These are phyloP conservation scores for Vireo altiloquus DNA, from an alignment of 2,113 vertebrate species.

Conservation along the genomic window DNA sequence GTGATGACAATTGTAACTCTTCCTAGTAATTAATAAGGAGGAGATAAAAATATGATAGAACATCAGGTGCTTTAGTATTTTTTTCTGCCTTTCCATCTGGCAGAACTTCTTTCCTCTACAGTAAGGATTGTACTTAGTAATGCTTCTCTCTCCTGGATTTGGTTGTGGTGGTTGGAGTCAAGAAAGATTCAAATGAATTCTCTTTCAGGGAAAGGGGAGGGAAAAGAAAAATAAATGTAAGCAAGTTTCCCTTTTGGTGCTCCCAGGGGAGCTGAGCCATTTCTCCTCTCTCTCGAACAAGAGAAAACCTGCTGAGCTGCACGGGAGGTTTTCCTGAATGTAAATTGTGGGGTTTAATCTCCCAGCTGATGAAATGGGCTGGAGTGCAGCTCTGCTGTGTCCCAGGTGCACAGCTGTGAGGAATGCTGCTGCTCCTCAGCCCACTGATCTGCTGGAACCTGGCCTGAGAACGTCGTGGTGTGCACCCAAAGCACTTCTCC, in stretches of 20 bases:
- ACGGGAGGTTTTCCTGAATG: neutral
- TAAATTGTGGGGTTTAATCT: neutral
- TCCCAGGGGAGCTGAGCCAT: neutral
- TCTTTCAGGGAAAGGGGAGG: neutral
- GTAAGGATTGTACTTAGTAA: neutral
- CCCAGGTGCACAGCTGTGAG: neutral
- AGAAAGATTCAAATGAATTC: neutral
- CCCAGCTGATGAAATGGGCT: neutral
- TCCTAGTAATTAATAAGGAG: neutral
- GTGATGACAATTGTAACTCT: neutral
- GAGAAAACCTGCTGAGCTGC: neutral
- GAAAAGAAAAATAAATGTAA: neutral
- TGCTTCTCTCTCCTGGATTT: neutral
- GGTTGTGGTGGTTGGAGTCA: neutral
- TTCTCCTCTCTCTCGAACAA: neutral
- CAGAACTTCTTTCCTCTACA: neutral
- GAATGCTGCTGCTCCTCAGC: neutral
- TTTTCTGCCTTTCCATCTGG: neutral
- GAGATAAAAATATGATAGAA: neutral
- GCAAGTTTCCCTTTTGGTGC: neutral
- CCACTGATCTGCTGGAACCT: fast-evolving
- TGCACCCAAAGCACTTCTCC: neutral
- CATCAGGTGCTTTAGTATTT: neutral
- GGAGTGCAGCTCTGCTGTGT: neutral
- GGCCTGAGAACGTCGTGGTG: fast-evolving